phyloP scores from a whole-genome alignment of 2,888 invertebrate genomes.

The Aleiodes testaceus region DNA sequence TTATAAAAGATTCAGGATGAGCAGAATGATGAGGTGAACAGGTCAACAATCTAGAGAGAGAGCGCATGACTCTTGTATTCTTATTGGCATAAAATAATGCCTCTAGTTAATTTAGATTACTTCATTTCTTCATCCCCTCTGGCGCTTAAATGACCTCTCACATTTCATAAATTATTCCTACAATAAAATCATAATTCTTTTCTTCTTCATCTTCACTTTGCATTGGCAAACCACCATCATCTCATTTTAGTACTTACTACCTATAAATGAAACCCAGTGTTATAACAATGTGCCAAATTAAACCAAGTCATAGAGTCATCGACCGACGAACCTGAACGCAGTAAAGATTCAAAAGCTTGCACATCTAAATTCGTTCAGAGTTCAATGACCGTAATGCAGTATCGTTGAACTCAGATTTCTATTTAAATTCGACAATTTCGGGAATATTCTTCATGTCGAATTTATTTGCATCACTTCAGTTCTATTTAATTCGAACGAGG shows the following conservation, averaged over 20 bases:
- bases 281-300: conserved; percentile 32
- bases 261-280: neutral
- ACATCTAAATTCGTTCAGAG: conserved; percentile 42
- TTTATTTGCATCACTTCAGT: neutral
- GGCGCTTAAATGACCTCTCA: neutral
- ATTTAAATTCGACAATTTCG: conserved; percentile 46
- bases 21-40: neutral
- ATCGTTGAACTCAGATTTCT: conserved; percentile 39
- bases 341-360: conserved; percentile 35
- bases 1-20: neutral
- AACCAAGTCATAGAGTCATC: conserved; percentile 39
- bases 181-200: neutral
- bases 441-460: conserved; percentile 21
- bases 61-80: neutral
- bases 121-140: too few species aligned
- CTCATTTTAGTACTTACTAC: neutral
- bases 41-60: conserved; percentile 15
- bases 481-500: too few species aligned
- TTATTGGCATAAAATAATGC: neutral
- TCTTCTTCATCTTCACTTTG: neutral
- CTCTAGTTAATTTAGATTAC: too few species aligned
- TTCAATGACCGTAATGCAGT: conserved; percentile 44
- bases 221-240: conserved; percentile 11
- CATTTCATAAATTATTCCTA: neutral
- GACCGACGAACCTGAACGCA: conserved; percentile 45